Base-by-base conservation (phyloP, 2,113 vertebrate genomes). In the Cercocebus atys region DNA sequence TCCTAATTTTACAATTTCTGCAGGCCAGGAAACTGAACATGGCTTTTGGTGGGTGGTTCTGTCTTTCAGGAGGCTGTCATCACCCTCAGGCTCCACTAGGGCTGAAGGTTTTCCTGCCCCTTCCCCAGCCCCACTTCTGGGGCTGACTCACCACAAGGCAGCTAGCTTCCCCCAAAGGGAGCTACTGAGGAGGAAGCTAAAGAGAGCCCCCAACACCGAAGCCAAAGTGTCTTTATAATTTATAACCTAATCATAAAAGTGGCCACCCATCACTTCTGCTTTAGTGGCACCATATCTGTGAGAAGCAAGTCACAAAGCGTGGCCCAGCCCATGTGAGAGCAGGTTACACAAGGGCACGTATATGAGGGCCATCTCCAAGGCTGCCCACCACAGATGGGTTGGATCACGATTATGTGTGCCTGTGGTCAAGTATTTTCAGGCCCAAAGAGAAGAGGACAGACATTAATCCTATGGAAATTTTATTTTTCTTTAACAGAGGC, bases 241-340 rank as follows among this genome's bases (percentile, higher is more conserved):
- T 64, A 30, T 64, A 64, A 64, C 64, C 75, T 1, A 20, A 35
- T 13, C 52, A 40, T 13, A 5, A 14, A 17, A 52, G 80, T 1
- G 23, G 38, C 45, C 13, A 17, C 0, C n/a, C 18, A 1, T 13
- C 47, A 25, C 68, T 18, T 45, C 30, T 1, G 17, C 50, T 14
- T 52, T 6, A 22, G 30, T 47, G 6, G 59, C 0, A 1, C 30
- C 1, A 0, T 6, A 8, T 5, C 2, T 1, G 7, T 18, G 13
- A 23, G 35, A 40, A 20, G n/a, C n/a, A 20, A 35, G 22, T 6
- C 50, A 6, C 10, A 12, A 12, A 14, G 85, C 11, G 5, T 30
- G 27, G 61, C 27, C 25, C 61, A 64, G 61, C 61, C 27, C 27
- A 64, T 2, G 27, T 27, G 61, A 64, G 5, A 64, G 27, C 61